Evolutionary conservation across 2,888 invertebrate genomes (phyloP).

Genomic region (Aleiodes testaceus): DNA sequence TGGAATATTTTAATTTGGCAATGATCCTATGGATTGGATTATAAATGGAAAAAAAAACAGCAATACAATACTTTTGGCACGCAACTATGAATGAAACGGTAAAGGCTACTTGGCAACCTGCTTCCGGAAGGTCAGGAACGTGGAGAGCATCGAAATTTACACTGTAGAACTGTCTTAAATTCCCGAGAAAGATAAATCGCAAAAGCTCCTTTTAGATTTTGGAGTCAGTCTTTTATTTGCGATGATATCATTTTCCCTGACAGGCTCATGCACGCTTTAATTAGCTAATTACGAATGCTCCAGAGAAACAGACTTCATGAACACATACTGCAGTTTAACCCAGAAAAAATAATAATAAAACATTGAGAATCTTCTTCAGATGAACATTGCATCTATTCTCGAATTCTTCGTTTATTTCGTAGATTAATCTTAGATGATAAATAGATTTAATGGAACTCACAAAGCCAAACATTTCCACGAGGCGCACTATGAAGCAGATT

Average conservation of each 20-base stretch:
- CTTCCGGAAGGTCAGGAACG: slow-evolving; percentile 9
- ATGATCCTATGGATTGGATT: background rate
- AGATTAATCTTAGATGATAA: background rate
- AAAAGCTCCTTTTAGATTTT: too few relatives aligned
- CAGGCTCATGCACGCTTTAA: too few relatives aligned
- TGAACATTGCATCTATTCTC: too few relatives aligned
- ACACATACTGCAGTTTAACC: too few relatives aligned
- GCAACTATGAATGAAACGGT: slow-evolving; percentile 1
- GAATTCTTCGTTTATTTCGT: too few relatives aligned
- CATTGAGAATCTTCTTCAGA: too few relatives aligned
- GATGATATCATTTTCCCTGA: too few relatives aligned
- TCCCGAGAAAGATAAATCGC: background rate
- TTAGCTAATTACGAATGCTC: too few relatives aligned
- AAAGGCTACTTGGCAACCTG: background rate
- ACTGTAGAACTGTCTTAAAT: background rate
- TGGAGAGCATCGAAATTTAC: background rate
- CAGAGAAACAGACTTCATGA: too few relatives aligned
- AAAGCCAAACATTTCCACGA: slow-evolving; percentile 77
- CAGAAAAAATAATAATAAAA: too few relatives aligned
- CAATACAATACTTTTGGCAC: background rate
- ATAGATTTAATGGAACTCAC: slow-evolving; percentile 70
- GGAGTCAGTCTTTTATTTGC: too few relatives aligned
- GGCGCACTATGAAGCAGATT: slow-evolving; percentile 75
- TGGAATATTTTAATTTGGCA: slow-evolving; percentile 11
- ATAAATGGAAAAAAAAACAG: background rate